Base-by-base conservation (phyloP, 2,888 invertebrate species). In the Nysson spinosus region DNA sequence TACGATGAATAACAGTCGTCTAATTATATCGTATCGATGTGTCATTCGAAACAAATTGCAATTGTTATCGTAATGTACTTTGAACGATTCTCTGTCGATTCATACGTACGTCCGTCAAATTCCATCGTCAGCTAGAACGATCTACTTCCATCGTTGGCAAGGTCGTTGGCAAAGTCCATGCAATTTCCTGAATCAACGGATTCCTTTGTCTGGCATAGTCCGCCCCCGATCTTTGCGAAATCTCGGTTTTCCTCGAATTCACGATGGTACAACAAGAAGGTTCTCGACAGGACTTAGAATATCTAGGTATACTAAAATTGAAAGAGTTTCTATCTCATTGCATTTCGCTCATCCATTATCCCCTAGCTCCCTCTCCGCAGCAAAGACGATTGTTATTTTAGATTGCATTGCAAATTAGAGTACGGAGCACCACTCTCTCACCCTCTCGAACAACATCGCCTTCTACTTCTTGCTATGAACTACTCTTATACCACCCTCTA, bases 341-440 rank as follows among this genome's bases (percentile, higher is more conserved):
- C 42, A 54, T 56, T 51, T 47, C 49, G 40, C 55, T 22, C 51
- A 17, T 20, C 32, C 39, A 43, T 51, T 43, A 30, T 51, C 34
- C 47, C 47, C 24, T 30, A n/a, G n/a, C 42, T 43, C 30, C 40
- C 50, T 39, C 43, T 20, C 24, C 42, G 50, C 52, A 32, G 58
- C 46, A 52, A 46, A 44, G 52, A 74, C 72, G 72, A 77, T 77
- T 77, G 76, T 77, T 74, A 72, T 70, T 75, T 72, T 64, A 75
- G 75, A 77, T 77, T 77, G 77, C 76, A 75, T 77, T 70, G 75
- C 74, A 77, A 77, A 77, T 77, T 77, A 77, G 72, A 77, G 77
- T 72, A 74, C 65, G 57, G 49, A 64, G 55, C 55, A 54, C 69
- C 51, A 60, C 66, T 61, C 60, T 43, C 47, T 56, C 30, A 26